phyloP scores from a whole-genome alignment of 1,140 invertebrate species.

The Pantala flavescens region DNA sequence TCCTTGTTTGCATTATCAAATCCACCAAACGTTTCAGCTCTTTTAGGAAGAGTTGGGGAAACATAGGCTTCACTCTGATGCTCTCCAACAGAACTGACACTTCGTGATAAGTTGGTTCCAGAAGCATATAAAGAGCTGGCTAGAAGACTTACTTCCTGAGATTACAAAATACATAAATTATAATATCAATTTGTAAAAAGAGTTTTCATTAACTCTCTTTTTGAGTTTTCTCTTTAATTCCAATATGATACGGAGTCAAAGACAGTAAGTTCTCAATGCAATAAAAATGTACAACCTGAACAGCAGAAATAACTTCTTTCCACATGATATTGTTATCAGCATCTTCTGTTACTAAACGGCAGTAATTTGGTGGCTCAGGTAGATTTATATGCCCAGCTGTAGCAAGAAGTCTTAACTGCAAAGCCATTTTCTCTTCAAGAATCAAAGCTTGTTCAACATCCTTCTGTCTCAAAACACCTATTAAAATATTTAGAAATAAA shows the following conservation, averaged over 20 bases:
- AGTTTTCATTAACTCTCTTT: too few species aligned
- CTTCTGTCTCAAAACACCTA: slow-evolving; percentile 67
- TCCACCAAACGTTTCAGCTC: slow-evolving; percentile 90
- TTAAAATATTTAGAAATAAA: slow-evolving; percentile 21
- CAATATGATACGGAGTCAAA: neutral
- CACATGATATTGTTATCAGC: slow-evolving; percentile 53
- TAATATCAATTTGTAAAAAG: too few species aligned
- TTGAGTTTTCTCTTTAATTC: too few species aligned
- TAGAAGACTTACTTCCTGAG: slow-evolving; percentile 56
- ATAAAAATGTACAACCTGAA: slow-evolving; percentile 40
- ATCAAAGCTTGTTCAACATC: slow-evolving; percentile 74
- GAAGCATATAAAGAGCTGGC: slow-evolving; percentile 57
- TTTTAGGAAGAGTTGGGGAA: slow-evolving; percentile 71
- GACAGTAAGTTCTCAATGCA: neutral
- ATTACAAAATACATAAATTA: slow-evolving; percentile 26
- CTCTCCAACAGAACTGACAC: slow-evolving; percentile 84
- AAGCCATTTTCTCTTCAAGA: slow-evolving; percentile 77
- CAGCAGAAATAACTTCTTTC: slow-evolving; percentile 56
- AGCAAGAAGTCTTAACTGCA: slow-evolving; percentile 68
- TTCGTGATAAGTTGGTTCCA: slow-evolving; percentile 68
- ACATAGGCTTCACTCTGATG: slow-evolving; percentile 71
- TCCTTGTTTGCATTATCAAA: slow-evolving; percentile 59
- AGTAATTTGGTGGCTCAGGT: slow-evolving; percentile 42
- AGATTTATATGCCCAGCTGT: slow-evolving; percentile 42
- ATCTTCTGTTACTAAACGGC: slow-evolving; percentile 45